phyloP scores from a whole-genome alignment of 2,888 invertebrate species.

The Fabriciana adippe region DNA sequence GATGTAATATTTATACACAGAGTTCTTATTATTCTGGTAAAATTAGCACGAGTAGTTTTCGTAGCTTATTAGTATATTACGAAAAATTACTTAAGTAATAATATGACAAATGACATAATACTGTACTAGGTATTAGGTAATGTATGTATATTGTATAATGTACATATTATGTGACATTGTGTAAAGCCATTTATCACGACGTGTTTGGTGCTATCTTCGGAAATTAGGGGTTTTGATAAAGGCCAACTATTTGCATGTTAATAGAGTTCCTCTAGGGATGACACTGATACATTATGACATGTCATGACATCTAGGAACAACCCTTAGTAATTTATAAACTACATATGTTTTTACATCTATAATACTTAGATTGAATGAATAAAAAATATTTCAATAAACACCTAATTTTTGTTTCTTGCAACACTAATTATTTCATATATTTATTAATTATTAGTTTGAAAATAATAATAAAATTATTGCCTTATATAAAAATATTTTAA shows the following conservation, averaged over 20 bases:
- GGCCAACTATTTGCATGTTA: slow-evolving; percentile 6
- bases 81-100: no score
- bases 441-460: no score
- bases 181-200: slow-evolving; percentile 5
- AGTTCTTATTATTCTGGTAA: no score
- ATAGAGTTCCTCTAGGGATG: slow-evolving; percentile 6
- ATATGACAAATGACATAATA: no score
- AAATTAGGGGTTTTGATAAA: slow-evolving; percentile 15
- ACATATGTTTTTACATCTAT: background rate
- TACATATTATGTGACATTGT: background rate
- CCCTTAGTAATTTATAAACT: background rate
- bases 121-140: no score
- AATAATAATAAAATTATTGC: no score
- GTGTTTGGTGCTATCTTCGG: slow-evolving; percentile 5
- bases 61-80: no score
- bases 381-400: no score
- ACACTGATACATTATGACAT: background rate
- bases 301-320: background rate
- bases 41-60: no score
- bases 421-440: background rate
- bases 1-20: no score
- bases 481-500: no score
- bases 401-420: background rate
- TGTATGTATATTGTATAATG: background rate
- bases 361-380: background rate